phyloP scores from a whole-genome alignment of 2,888 invertebrate genomes.

The Sinhomidia bicolor region DNA sequence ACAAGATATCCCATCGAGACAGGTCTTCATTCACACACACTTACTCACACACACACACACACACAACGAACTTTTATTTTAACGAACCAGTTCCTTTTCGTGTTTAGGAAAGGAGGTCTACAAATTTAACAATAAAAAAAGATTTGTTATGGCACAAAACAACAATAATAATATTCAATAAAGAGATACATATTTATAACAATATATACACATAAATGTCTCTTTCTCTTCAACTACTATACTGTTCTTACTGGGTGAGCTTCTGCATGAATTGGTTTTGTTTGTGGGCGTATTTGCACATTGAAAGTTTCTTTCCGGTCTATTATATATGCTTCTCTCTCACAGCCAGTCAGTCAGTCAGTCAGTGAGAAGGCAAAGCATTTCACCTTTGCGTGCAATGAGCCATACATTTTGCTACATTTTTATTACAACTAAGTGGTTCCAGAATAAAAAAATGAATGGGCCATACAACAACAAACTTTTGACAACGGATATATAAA shows the following conservation, averaged over 20 bases:
- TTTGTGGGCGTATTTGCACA: conserved; percentile 59
- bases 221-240: no score
- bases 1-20: neutral
- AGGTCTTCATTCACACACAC: no score
- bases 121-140: conserved; percentile 47
- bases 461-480: no score
- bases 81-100: conserved; percentile 60
- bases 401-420: conserved; percentile 28
- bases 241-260: neutral
- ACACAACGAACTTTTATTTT: conserved; percentile 23
- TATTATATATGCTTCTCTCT: conserved; percentile 19
- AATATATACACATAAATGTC: no score
- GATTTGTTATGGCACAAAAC: conserved; percentile 15
- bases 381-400: conserved; percentile 51
- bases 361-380: conserved; percentile 20
- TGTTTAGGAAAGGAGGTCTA: conserved; percentile 49
- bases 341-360: no score
- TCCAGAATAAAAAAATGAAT: conserved; percentile 53
- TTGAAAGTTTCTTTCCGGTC: conserved; percentile 56
- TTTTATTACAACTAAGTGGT: conserved; percentile 40
- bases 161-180: neutral
- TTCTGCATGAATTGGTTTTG: neutral
- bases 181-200: neutral
- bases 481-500: conserved; percentile 21
- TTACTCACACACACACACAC: neutral